A percentile compares a stretch with the other conserved stretches of the same genome.
phyloP scores from a whole-genome alignment of 2,797 vertebrate species.

The Notamacropus eugenii region DNA sequence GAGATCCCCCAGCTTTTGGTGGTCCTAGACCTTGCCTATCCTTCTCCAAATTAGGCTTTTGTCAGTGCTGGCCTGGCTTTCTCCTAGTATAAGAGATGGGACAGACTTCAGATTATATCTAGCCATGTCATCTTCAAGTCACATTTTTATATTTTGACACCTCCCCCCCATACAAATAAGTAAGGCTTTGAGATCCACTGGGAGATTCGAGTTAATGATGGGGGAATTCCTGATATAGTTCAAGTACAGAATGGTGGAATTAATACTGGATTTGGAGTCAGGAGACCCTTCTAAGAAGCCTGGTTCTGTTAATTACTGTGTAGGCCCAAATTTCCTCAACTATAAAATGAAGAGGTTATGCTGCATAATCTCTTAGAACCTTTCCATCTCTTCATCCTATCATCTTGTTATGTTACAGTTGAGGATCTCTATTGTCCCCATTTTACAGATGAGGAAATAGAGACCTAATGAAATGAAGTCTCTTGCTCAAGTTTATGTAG shows the following conservation, averaged over 20 bases:
- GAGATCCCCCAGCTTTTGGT: background rate
- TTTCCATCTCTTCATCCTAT: background rate
- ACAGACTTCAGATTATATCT: background rate
- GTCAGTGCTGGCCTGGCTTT: background rate
- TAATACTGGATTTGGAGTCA: background rate
- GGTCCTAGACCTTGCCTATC: background rate
- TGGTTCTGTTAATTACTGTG: background rate
- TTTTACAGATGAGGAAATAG: background rate
- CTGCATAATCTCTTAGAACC: background rate
- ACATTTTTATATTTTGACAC: background rate
- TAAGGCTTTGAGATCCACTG: background rate
- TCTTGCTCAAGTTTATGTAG: background rate
- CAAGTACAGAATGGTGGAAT: background rate
- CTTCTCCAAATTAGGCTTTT: background rate
- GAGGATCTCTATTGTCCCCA: background rate
- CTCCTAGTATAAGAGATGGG: background rate
- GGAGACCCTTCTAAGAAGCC: background rate
- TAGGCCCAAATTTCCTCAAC: background rate
- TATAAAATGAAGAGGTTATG: background rate
- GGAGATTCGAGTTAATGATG: background rate
- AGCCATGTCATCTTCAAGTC: background rate
- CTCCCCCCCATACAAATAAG: background rate
- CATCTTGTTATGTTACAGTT: background rate
- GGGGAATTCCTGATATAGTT: background rate
- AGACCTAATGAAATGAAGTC: background rate